phyloP scores from a whole-genome alignment of 37 sponge, comb jelly and placozoan genomes.

The Geodia barretti region DNA sequence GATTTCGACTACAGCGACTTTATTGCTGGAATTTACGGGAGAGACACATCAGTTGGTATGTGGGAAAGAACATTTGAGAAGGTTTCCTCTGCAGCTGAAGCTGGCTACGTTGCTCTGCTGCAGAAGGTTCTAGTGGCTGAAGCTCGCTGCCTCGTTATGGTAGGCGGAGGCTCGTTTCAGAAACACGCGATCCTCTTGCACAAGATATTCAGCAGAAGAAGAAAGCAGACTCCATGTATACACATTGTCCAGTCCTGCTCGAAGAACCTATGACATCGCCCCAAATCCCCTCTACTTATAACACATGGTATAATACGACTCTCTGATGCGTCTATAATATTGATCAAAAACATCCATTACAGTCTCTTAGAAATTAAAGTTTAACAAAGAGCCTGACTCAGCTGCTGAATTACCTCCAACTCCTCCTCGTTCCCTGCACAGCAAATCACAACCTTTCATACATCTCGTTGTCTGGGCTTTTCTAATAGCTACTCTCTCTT shows the following conservation, averaged over 20 bases:
- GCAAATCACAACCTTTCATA: too few relatives aligned
- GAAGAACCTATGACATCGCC: neutral
- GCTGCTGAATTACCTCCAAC: too few relatives aligned
- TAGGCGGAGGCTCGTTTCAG: conserved; percentile 49
- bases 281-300: too few relatives aligned
- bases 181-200: conserved; percentile 37
- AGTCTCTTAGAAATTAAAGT: too few relatives aligned
- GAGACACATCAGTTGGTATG: neutral
- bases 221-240: neutral
- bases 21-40: conserved; percentile 21
- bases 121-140: conserved; percentile 28
- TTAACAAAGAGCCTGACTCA: too few relatives aligned
- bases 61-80: conserved; percentile 47
- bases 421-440: too few relatives aligned
- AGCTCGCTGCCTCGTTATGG: conserved; percentile 44
- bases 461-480: too few relatives aligned
- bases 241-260: neutral
- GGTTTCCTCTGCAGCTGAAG: neutral
- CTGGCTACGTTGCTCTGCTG: conserved; percentile 32
- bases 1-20: conserved; percentile 23
- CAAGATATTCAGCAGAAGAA: neutral
- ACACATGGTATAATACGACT: too few relatives aligned
- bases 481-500: too few relatives aligned
- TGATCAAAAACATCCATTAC: too few relatives aligned
- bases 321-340: too few relatives aligned